These are phyloP conservation scores for Cabera pusaria DNA, from an alignment of 2,888 invertebrate genomes.

Conservation along the genomic window DNA sequence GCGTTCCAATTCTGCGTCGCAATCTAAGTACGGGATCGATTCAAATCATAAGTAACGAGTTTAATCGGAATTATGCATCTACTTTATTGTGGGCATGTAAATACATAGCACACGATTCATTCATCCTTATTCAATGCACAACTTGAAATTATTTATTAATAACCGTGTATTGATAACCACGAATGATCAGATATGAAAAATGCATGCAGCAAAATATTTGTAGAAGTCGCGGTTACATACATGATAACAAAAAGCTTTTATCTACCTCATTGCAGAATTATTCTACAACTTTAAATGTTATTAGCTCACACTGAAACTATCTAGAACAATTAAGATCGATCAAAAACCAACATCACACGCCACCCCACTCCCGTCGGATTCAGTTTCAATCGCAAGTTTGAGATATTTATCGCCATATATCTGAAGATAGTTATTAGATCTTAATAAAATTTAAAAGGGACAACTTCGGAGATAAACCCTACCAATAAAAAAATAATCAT, in stretches of 20 bases:
- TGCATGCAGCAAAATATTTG: not conserved
- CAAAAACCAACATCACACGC: too few relatives aligned
- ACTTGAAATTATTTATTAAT: not conserved
- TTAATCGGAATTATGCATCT: conserved; percentile 41
- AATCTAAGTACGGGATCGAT: conserved; percentile 58
- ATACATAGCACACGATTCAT: conserved; percentile 9
- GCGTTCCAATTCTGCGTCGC: conserved; percentile 51
- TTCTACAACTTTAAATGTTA: too few relatives aligned
- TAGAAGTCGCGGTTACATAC: not conserved
- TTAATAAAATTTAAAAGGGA: too few relatives aligned
- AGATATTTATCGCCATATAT: too few relatives aligned
- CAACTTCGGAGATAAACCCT: too few relatives aligned
- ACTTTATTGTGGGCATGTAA: conserved; percentile 21
- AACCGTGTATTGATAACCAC: conserved; percentile 3
- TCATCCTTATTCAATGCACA: conserved; percentile 1
- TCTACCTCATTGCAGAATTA: too few relatives aligned
- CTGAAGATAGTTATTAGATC: too few relatives aligned
- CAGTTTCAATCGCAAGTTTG: too few relatives aligned
- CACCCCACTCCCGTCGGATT: too few relatives aligned
- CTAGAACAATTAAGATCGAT: too few relatives aligned
- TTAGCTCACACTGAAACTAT: too few relatives aligned
- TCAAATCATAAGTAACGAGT: conserved; percentile 54
- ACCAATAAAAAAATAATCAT: too few relatives aligned
- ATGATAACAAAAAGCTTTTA: not conserved
- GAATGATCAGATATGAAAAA: conserved; percentile 9